These are phyloP conservation scores for Varecia variegata DNA, from an alignment of 2,797 vertebrate species.

Conservation along the genomic window DNA sequence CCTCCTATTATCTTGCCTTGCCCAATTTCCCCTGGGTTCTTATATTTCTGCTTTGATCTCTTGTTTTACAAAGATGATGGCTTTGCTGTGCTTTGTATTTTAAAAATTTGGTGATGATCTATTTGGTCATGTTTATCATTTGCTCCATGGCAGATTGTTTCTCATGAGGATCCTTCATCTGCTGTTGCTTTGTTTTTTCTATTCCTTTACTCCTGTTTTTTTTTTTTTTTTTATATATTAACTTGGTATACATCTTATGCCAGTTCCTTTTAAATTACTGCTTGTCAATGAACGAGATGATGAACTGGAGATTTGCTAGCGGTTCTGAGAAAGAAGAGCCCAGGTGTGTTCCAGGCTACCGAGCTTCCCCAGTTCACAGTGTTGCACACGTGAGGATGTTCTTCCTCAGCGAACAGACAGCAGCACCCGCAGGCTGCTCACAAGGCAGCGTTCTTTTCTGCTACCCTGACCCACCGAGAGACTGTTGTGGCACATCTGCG, in stretches of 20 bases:
- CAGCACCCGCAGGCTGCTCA: not conserved
- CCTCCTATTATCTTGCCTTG: not conserved
- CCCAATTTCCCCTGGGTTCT: not conserved
- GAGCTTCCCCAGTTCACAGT: not conserved
- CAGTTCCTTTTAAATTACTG: not conserved
- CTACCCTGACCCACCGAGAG: not conserved
- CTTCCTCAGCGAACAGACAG: not conserved
- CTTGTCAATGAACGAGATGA: not conserved
- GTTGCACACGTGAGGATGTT: too few species aligned
- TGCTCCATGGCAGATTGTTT: not conserved
- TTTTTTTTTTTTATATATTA: not conserved
- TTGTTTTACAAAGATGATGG: not conserved
- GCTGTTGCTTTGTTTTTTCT: not conserved
- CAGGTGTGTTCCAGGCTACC: not conserved
- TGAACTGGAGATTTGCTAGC: not conserved
- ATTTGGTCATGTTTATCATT: not conserved
- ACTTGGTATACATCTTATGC: not conserved
- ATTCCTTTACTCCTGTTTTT: not conserved
- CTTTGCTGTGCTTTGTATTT: not conserved
- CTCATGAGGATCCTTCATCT: not conserved
- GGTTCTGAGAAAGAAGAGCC: not conserved
- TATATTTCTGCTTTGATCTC: not conserved
- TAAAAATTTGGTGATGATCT: not conserved
- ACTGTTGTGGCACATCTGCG: rapidly evolving
- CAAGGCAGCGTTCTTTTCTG: not conserved